Evolutionary conservation across 2,113 vertebrate genomes (phyloP).

Genomic region (Bettongia penicillata): DNA sequence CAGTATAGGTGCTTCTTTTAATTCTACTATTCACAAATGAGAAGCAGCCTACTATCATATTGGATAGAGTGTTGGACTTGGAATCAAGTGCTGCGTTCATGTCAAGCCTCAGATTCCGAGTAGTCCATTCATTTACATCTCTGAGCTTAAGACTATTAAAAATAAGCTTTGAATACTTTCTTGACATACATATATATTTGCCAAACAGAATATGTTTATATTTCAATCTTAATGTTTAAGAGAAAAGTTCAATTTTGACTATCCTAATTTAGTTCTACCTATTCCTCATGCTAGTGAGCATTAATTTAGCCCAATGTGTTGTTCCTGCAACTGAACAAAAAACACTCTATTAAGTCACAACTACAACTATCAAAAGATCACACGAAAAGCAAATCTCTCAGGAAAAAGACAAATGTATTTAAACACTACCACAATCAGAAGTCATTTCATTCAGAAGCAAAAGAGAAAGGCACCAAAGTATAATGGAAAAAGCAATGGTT

Average conservation of each 20-base stretch:
- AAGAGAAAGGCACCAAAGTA: neutral
- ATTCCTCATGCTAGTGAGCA: neutral
- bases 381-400: neutral
- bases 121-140: neutral
- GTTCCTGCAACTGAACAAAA: neutral
- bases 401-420: neutral
- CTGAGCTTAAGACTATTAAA: neutral
- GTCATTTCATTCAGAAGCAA: neutral
- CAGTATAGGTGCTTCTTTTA: neutral
- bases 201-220: neutral
- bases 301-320: neutral
- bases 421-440: neutral
- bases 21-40: neutral
- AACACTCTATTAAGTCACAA: neutral
- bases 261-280: neutral
- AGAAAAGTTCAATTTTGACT: neutral
- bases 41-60: neutral
- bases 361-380: neutral
- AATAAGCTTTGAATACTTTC: neutral
- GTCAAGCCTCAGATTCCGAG: neutral
- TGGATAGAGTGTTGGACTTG: neutral
- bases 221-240: neutral
- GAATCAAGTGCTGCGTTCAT: neutral
- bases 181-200: neutral
- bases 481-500: neutral